phyloP scores from a whole-genome alignment of 1,140 invertebrate genomes.

The Drosophila subobscura region DNA sequence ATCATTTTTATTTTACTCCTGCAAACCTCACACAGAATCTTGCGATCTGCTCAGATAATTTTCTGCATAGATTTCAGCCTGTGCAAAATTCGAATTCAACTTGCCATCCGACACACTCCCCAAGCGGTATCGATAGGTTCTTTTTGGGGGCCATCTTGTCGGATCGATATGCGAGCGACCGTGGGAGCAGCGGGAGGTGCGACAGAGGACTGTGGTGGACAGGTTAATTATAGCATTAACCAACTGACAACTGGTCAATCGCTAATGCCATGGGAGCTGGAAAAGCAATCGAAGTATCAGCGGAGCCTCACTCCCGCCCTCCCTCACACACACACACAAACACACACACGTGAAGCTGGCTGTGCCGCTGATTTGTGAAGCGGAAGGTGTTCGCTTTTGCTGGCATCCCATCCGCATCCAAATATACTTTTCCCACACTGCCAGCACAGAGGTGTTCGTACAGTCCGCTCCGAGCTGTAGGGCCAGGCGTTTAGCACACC shows the following conservation, averaged over 20 bases:
- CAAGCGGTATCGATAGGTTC: slow-evolving; percentile 28
- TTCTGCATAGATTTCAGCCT: too few species aligned
- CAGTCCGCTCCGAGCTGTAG: slow-evolving; percentile 17
- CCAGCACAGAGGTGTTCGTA: slow-evolving; percentile 36
- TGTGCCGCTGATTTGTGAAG: slow-evolving; percentile 68
- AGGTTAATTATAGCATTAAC: slow-evolving; percentile 79
- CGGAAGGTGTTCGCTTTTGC: slow-evolving; percentile 74
- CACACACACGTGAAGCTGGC: slow-evolving; percentile 30
- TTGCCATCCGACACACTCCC: slow-evolving; percentile 20
- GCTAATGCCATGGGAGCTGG: slow-evolving; percentile 26
- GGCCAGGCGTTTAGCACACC: background rate
- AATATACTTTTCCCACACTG: slow-evolving; percentile 67
- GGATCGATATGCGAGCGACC: slow-evolving; percentile 35
- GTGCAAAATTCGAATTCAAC: slow-evolving; percentile 34
- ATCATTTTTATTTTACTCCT: too few species aligned
- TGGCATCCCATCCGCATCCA: slow-evolving; percentile 51
- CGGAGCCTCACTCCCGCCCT: too few species aligned
- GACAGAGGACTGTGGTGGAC: slow-evolving; percentile 37
- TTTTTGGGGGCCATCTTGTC: slow-evolving; percentile 26
- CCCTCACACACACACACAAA: slow-evolving; percentile 25
- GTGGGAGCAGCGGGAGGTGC: background rate
- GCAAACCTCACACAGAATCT: too few species aligned
- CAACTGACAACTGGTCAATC: slow-evolving; percentile 71
- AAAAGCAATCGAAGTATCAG: slow-evolving; percentile 26
- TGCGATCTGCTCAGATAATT: too few species aligned